Percentiles rank a stretch among this genome's conserved stretches.
Conservation (phyloP, 1,140 invertebrate species). For the Solenopsis invicta region DNA sequence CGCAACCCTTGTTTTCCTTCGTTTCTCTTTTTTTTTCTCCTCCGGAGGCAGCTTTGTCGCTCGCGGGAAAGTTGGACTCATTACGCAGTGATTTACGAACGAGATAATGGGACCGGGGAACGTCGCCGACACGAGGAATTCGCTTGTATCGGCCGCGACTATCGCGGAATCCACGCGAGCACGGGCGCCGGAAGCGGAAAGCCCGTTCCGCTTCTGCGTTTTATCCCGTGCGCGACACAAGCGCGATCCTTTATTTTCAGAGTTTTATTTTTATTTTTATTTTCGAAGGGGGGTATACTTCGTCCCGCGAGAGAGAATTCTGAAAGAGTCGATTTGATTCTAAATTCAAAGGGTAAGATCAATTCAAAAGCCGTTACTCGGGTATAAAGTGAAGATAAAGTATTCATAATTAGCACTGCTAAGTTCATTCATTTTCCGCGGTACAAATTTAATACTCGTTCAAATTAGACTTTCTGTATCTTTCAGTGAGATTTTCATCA, state of each 20-base stretch:
- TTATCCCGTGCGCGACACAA: background rate
- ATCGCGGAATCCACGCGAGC: background rate
- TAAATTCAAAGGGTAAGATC: background rate
- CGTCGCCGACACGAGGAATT: conserved; percentile 27
- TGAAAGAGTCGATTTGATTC: background rate
- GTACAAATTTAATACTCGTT: conserved; percentile 4
- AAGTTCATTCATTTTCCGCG: conserved; percentile 6
- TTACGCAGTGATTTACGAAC: conserved; percentile 45
- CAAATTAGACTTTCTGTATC: background rate
- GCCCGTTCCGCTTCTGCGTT: background rate
- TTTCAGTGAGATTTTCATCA: conserved; percentile 4
- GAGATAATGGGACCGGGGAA: conserved; percentile 10
- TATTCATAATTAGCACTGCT: conserved; percentile 17
- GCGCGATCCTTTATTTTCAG: background rate
- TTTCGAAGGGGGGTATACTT: background rate
- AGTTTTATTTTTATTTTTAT: conserved; percentile 4
- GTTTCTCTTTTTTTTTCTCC: background rate
- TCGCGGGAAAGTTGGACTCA: conserved; percentile 43
- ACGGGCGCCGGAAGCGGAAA: conserved; percentile 25
- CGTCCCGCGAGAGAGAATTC: background rate
- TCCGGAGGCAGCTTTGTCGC: conserved; percentile 19
- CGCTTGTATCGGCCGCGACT: conserved; percentile 24
- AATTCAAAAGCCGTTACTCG: background rate
- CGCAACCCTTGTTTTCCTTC: conserved; percentile 34
- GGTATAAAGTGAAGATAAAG: background rate